A percentile compares a stretch with the other conserved stretches of the same genome.
These are phyloP conservation scores for Zaprionus vittiger DNA, from an alignment of 1,140 invertebrate species.

Conservation along the genomic window DNA sequence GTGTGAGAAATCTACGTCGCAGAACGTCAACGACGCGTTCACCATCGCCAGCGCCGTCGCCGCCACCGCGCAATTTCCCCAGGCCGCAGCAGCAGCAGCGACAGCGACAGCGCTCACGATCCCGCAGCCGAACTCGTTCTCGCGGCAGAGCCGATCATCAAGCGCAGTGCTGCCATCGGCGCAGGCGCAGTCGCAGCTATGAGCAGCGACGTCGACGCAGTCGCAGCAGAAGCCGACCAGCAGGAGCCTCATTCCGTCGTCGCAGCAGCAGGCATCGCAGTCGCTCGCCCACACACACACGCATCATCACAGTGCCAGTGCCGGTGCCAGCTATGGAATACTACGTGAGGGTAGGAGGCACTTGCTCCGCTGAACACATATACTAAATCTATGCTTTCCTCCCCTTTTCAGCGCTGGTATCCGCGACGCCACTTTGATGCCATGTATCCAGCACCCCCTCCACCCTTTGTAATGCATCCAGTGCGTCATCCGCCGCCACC, in stretches of 20 bases:
- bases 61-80: neutral
- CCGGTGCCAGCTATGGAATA: constrained; percentile 62
- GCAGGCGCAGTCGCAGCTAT: constrained; percentile 25
- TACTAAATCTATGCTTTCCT: neutral
- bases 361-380: neutral
- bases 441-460: constrained; percentile 33
- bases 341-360: constrained; percentile 40
- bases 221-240: neutral
- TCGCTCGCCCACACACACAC: constrained; percentile 37
- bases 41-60: neutral
- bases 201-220: neutral
- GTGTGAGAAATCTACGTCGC: constrained; percentile 31
- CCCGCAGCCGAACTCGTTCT: too few relatives aligned
- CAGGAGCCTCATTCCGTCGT: neutral
- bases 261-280: constrained; percentile 24
- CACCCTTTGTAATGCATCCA: constrained; percentile 23
- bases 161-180: constrained; percentile 14
- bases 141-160: neutral
- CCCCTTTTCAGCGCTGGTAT: constrained; percentile 43
- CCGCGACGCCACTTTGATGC: constrained; percentile 27
- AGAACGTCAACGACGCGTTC: neutral
- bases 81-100: neutral
- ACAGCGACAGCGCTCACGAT: constrained; percentile 12
- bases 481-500: constrained; percentile 21
- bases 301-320: constrained; percentile 62